Evolutionary conservation across 2,113 vertebrate species (phyloP), one percentile per base, ranked within the genome.

Genomic region (Nothobranchius kuhntae): DNA sequence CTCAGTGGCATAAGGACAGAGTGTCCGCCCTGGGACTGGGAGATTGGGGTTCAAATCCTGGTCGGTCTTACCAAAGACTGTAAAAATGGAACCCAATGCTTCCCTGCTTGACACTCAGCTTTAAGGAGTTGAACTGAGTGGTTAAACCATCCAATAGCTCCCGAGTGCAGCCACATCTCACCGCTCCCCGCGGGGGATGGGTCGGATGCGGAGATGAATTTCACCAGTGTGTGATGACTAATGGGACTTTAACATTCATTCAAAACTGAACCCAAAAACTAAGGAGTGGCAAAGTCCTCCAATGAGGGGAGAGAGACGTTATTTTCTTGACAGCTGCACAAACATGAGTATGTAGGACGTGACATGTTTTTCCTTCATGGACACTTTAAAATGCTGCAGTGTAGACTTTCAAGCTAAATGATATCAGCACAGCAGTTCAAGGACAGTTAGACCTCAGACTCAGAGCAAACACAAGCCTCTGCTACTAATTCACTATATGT

Each of bases 401-500:
- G 11, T 53, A 53, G 36, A 60, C n/a, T 1, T 54, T 3, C 4
- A 56, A 14, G 38, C 1, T 6, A 12, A 45, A 35, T 9, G 38
- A 8, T 36, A 48, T 53, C 21, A 65, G 35, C 50, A 46, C 24
- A 54, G 38, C 13, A 40, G 26, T 55, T 59, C 15, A 56, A 15
- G 24, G 3, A 50, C 15, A 26, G 21, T 21, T 21, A 21, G 35
- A 15, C 17, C 13, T 24, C 53, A 57, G 48, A 11, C 61, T 66
- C 11, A 21, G 38, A 68, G 38, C 21, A 21, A 8, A 10, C 8
- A 53, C 26, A 68, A 69, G 52, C 42, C 17, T 24, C 63, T 21
- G 13, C 15, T 10, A 40, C n/a, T 78, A 57, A 60, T 78, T 50
- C 55, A 55, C 62, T 53, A 3, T 17, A 21, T 55, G 26, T 78